Evolutionary conservation across 2,113 vertebrate genomes (phyloP).

Genomic region (Muscicapa adusta): DNA sequence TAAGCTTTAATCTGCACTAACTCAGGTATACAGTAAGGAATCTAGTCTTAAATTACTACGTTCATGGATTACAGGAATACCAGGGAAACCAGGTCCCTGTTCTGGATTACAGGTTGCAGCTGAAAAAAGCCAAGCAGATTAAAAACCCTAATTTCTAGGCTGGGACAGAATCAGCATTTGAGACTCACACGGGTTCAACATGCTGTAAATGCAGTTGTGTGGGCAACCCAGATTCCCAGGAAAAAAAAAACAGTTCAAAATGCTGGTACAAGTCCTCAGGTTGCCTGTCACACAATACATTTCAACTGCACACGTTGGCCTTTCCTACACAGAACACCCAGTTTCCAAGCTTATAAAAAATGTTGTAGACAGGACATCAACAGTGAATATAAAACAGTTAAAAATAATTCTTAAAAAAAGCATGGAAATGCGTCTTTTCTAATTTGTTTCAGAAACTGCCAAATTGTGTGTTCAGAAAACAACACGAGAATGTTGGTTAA

Average conservation of each 20-base stretch:
- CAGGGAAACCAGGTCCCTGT: conserved; percentile 26
- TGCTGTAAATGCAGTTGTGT: conserved; percentile 43
- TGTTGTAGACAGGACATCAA: conserved; percentile 70
- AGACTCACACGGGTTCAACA: background rate
- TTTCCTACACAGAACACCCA: conserved; percentile 63
- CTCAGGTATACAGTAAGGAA: background rate
- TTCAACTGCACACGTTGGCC: conserved; percentile 52
- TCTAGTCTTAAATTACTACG: background rate
- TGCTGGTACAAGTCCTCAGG: conserved; percentile 72
- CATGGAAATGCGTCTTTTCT: conserved; percentile 75
- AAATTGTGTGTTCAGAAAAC: conserved; percentile 64
- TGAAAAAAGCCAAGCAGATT: conserved; percentile 58
- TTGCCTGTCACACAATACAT: conserved; percentile 62
- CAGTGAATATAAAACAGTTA: conserved; percentile 76
- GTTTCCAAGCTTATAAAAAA: conserved; percentile 75
- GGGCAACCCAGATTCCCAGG: conserved; percentile 57
- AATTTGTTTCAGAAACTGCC: conserved; percentile 67
- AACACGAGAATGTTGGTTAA: conserved; percentile 68
- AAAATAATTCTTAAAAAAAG: conserved; percentile 75
- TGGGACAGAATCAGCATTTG: conserved; percentile 41
- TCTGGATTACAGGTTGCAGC: conserved; percentile 13
- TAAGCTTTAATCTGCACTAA: conserved; percentile 19
- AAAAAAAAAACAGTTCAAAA: conserved; percentile 32
- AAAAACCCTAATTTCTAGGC: conserved; percentile 45
- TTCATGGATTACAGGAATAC: background rate